Evolutionary conservation across 2,113 vertebrate genomes (phyloP).

Genomic region (Fukomys damarensis): DNA sequence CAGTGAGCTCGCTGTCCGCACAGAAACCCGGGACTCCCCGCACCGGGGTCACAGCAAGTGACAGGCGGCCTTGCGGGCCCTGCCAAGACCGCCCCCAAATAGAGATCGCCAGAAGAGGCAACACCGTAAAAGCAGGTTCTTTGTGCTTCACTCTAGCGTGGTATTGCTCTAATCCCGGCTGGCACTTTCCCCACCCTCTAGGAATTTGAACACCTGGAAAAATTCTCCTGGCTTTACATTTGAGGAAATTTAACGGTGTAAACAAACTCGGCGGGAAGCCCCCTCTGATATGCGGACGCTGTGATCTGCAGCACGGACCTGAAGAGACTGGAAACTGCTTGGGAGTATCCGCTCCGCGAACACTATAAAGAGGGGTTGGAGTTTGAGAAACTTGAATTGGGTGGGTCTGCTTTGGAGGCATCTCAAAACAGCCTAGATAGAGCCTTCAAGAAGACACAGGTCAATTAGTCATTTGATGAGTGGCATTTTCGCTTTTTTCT

Average conservation of each 20-base stretch:
- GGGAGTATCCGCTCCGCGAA: neutral
- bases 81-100: neutral
- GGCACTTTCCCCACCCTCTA: slow-evolving; percentile 8
- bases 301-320: neutral
- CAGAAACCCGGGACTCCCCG: fast-evolving
- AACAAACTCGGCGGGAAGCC: slow-evolving; percentile 74
- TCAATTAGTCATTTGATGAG: neutral
- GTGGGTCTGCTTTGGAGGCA: neutral
- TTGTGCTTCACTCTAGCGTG: slow-evolving; percentile 48
- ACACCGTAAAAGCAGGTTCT: neutral
- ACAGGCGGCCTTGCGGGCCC: neutral
- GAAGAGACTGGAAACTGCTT: slow-evolving; percentile 1
- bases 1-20: neutral
- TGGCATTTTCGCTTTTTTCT: neutral
- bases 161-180: slow-evolving; percentile 37
- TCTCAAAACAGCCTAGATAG: slow-evolving; percentile 13
- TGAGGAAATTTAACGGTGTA: slow-evolving; percentile 76
- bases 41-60: neutral
- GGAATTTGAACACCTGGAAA: slow-evolving; percentile 81
- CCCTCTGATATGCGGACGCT: slow-evolving; percentile 69
- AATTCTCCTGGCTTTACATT: slow-evolving; percentile 70
- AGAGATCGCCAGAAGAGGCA: slow-evolving; percentile 18
- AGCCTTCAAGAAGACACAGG: slow-evolving; percentile 13
- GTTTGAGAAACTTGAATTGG: neutral
- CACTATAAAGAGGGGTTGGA: neutral